Evolutionary conservation across 2,797 vertebrate genomes (phyloP), one percentile per base, ranked within the genome.

Genomic region (Onychomys arenicola): DNA sequence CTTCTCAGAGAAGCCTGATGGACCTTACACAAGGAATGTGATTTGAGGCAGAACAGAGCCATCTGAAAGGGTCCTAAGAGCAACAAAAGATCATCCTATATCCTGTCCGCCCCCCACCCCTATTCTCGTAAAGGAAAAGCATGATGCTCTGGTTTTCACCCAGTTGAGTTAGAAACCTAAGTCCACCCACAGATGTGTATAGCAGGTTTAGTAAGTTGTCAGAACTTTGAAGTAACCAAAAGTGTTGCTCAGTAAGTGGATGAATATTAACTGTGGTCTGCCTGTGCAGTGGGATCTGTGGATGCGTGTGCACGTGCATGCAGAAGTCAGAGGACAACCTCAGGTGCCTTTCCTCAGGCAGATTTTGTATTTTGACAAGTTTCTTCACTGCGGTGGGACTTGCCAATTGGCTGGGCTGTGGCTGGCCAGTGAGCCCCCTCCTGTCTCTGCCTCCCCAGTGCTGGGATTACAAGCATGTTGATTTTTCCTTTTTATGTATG

Each of bases 31-130:
- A 0, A 25, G 43, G 13, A 25, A 23, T 27, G 17, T 25, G 46
- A 43, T 19, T 25, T 0, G 0, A n/a, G 37, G 88, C 49, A 25
- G 75, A 52, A 25, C 1, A 0, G 19, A 11, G 3, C 1, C 78
- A n/a, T n/a, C 34, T 3, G 52, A 61, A 32, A 32, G 17, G 2
- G 8, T 6, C 55, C 37, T 27, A 85, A 29, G 52, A 52, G 37
- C 75, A 55, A 59, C 76, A 40, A 32, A 49, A 78, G 55, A 76
- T 34, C 29, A 76, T 34, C 29, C 57, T 73, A 21, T 73, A 11
- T 75, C 17, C 43, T 10, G 16, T 61, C 55, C 5, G 1, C 12
- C 7, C 7, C 23, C 1, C 5, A 32, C 29, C 55, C 55, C 34
- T 34, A 65, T n/a, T 82, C 55, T 16, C 37, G 34, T 23, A 40